Base-by-base conservation (phyloP, 2,888 invertebrate species). In the Drosophila greeni region DNA sequence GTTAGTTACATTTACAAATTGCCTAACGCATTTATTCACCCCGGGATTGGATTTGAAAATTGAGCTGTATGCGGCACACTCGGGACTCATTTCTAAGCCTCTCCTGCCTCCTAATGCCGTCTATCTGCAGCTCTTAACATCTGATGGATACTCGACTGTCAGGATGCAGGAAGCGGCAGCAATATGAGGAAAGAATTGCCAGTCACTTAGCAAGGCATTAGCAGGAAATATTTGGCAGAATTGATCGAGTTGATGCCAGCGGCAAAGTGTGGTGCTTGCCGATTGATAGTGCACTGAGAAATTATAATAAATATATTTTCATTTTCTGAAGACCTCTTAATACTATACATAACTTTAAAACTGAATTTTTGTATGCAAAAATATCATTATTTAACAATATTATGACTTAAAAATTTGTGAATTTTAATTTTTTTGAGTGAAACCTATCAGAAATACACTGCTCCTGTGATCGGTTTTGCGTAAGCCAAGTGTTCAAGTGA, bases 1-100 rank as follows among this genome's bases (percentile, higher is more conserved):
- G 81, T 70, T 77, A 75, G 81, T 80, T 82, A 84, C 81, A 79
- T 73, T 72, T 81, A 84, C 83, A 84, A 82, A 82, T 81, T 76
- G 83, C 81, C 49, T 33, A 66, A 58, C 72, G 67, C 74, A 79
- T 74, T 79, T 42, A 45, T 54, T 34, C 53, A 40, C 39, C 40
- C 26, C 26, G 18, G 20, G 42, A 42, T 47, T 51, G 48, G 47
- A 42, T 60, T 52, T 39, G 18, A 56, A 69, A 70, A 84, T 79
- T 73, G 72, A 84, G 82, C 47, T 72, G 69, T 72, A 52, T 60
- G 45, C 31, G 26, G 18, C 45, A 23, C 40, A 39, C 26, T 20
- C 14, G 56, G 31, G 24, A 24, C 67, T 48, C 62, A 36, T 64
- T 66, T 55, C 24, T 16, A 16, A 26, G 11, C 20, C 5, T 29